These are phyloP conservation scores for Macheiramphus alcinus DNA, from an alignment of 2,113 vertebrate genomes.

Conservation along the genomic window DNA sequence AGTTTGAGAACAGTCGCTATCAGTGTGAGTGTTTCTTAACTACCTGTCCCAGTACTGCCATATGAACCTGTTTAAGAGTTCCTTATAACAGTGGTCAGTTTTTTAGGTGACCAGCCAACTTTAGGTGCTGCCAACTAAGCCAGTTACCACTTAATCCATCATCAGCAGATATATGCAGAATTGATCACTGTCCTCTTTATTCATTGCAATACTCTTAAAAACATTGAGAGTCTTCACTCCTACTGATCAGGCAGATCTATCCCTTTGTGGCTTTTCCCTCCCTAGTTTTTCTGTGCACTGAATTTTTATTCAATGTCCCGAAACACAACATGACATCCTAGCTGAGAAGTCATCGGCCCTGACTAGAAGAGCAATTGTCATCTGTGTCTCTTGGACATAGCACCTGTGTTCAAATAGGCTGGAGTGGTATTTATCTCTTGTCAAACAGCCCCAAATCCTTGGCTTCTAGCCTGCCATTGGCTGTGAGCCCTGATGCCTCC, in stretches of 20 bases:
- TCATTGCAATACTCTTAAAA: background rate
- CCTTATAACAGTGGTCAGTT: background rate
- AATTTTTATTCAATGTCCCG: background rate
- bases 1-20: constrained; percentile 88
- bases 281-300: background rate
- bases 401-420: background rate
- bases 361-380: background rate
- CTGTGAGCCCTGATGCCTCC: background rate
- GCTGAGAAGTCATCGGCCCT: background rate
- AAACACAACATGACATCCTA: background rate
- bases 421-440: background rate
- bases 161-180: background rate
- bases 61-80: background rate
- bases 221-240: background rate
- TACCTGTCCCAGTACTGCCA: background rate
- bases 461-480: background rate
- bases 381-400: background rate
- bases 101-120: background rate
- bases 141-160: background rate
- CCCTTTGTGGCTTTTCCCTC: background rate
- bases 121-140: background rate
- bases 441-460: background rate
- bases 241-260: background rate
- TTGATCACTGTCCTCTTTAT: background rate
- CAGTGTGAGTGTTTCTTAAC: constrained; percentile 71